phyloP scores from a whole-genome alignment of 2,888 invertebrate species.

The Tolmerus cingulatus region DNA sequence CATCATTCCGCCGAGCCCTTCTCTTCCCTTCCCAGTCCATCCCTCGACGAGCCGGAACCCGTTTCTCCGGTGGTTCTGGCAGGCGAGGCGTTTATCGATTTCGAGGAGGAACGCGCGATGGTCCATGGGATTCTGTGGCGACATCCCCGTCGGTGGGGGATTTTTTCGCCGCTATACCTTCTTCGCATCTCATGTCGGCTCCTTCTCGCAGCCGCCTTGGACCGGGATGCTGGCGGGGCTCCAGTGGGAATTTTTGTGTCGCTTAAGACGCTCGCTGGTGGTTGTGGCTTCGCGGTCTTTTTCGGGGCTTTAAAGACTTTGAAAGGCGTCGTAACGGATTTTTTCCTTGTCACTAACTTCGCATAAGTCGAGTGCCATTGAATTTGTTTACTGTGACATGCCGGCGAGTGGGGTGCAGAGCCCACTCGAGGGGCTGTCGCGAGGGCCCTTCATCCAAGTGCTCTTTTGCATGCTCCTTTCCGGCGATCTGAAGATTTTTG shows the following conservation, averaged over 20 bases:
- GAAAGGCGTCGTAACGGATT: slow-evolving; percentile 21
- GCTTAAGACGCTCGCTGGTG: not conserved
- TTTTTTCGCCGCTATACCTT: not conserved
- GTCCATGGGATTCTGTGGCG: not conserved
- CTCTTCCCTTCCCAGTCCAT: not conserved
- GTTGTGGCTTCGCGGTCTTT: not conserved
- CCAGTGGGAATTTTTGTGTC: not conserved
- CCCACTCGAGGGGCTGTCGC: not conserved
- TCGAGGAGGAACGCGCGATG: slow-evolving; percentile 17
- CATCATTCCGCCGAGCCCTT: not conserved
- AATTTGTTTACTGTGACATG: slow-evolving; percentile 30
- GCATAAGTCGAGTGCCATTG: slow-evolving; percentile 24
- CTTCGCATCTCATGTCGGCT: not conserved
- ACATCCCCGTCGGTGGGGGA: not conserved
- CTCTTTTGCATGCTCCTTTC: not conserved
- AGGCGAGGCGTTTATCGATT: slow-evolving; percentile 29
- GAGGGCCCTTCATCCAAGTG: not conserved
- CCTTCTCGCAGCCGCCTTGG: not conserved
- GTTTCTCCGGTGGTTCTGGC: not conserved
- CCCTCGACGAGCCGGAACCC: not conserved
- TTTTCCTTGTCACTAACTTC: slow-evolving; percentile 9
- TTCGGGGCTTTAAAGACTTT: not conserved
- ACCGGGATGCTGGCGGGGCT: not conserved
- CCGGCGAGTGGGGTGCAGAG: not conserved
- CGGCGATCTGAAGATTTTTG: not conserved